Evolutionary conservation across 2,888 invertebrate genomes (phyloP), one percentile per base, ranked within the genome.

Genomic region (Erannis defoliaria): DNA sequence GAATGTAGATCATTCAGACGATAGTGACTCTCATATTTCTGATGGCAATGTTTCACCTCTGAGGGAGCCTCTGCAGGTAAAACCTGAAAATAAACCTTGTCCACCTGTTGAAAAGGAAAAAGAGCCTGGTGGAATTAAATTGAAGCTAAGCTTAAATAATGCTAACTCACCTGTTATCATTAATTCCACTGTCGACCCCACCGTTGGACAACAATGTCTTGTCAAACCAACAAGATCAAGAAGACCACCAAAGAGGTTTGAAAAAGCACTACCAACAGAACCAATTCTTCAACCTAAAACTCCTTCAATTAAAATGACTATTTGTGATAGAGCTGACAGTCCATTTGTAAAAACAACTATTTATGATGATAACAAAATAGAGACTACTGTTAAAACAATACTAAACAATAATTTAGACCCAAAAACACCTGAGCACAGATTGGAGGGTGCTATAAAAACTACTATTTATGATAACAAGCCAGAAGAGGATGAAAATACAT

Each of bases 181-280:
- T 59, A 93, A 93, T 74, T 92, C 92, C 1, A 93, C 93, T 59
- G 93, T 93, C n/a, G 92, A 92, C 76, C 93, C 93, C 6, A 85
- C 89, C 35, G 67, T 92, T 58, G 92, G 93, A 10, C 81, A 87
- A 65, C 85, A 89, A 57, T 85, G 78, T 63, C 72, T 73, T 53
- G 75, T 85, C 57, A 93, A 93, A 75, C 92, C 92, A 56, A 68
- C 80, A 49, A 80, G 93, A 51, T 71, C 79, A 49, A 81, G 93
- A 74, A 78, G 88, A 77, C 89, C 93, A 57, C 90, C 93, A 38
- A 89, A 92, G 74, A 75, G 93, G 63, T 89, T 90, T 84, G 90
- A 90, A 67, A 87, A 84, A 74, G 84, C 83, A 45, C 65, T 61
- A 62, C 69, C 63, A 50, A 38, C 61, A 61, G 87, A 85, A 37